Conservation (phyloP, 2,797 vertebrate species). For the Darevskia nairensis region DNA sequence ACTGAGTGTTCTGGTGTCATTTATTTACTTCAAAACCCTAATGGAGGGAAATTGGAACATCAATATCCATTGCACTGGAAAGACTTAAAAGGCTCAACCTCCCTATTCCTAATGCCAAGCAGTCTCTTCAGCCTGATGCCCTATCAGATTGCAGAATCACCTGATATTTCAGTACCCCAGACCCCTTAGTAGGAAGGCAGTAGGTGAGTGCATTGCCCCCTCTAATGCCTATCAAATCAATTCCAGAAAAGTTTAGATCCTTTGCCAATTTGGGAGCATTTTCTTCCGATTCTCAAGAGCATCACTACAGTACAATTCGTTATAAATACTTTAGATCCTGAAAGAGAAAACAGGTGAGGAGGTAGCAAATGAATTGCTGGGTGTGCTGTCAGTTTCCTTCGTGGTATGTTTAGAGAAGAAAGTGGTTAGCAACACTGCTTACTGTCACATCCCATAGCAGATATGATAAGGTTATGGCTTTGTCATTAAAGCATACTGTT, state of each 20-base stretch:
- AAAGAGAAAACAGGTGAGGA: not conserved
- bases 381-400: not conserved
- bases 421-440: not conserved
- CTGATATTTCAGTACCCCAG: not conserved
- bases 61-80: not conserved
- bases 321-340: not conserved
- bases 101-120: not conserved
- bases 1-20: not conserved
- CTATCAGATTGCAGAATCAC: not conserved
- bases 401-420: not conserved
- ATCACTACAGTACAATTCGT: not conserved
- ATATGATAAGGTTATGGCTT: not conserved
- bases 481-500: not conserved
- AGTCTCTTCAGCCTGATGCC: not conserved
- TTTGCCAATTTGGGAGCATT: not conserved
- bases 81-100: not conserved
- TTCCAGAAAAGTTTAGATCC: not conserved
- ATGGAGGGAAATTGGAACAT: not conserved
- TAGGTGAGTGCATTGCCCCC: not conserved
- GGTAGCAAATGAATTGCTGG: not conserved
- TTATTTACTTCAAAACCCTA: not conserved
- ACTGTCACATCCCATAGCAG: not conserved
- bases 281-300: not conserved
- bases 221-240: not conserved
- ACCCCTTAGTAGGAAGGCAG: not conserved